A percentile compares a stretch with the other conserved stretches of the same genome.
These are phyloP conservation scores for Hyposmocoma kahamanoa DNA, from an alignment of 1,140 invertebrate species.

Conservation along the genomic window DNA sequence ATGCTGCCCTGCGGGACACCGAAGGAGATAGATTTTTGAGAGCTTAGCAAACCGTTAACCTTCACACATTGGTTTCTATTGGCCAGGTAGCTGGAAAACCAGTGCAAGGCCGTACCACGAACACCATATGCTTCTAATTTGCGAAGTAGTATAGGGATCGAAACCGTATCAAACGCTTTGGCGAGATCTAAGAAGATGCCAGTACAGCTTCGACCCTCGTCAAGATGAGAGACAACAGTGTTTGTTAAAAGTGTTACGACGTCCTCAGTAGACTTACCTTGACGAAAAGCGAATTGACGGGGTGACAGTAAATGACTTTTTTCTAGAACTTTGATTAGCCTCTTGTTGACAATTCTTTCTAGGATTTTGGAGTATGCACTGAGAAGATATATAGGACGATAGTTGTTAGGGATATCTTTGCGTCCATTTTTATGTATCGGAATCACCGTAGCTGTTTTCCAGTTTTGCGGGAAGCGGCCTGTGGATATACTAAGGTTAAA, in stretches of 20 bases:
- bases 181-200: constrained; percentile 7
- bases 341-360: constrained; percentile 2
- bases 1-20: constrained; percentile 10
- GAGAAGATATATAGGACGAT: constrained; percentile 1
- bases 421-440: constrained; percentile 1
- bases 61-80: constrained; percentile 3
- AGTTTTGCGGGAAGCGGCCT: background rate
- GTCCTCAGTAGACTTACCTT: constrained; percentile 3
- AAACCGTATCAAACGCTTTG: constrained; percentile 11
- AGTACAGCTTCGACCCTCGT: background rate
- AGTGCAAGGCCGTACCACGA: constrained; percentile 1
- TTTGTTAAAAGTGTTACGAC: background rate
- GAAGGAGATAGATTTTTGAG: background rate
- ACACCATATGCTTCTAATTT: constrained; percentile 6
- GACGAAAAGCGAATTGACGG: constrained; percentile 6
- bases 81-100: constrained; percentile 7
- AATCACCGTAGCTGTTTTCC: background rate
- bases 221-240: background rate
- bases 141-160: constrained; percentile 1
- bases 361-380: constrained; percentile 4
- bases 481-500: constrained; percentile 1
- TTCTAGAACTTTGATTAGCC: background rate
- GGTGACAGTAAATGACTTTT: background rate
- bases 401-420: background rate
- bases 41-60: background rate